Base-by-base conservation (phyloP, 2,113 vertebrate species). In the Noturus placidus region DNA sequence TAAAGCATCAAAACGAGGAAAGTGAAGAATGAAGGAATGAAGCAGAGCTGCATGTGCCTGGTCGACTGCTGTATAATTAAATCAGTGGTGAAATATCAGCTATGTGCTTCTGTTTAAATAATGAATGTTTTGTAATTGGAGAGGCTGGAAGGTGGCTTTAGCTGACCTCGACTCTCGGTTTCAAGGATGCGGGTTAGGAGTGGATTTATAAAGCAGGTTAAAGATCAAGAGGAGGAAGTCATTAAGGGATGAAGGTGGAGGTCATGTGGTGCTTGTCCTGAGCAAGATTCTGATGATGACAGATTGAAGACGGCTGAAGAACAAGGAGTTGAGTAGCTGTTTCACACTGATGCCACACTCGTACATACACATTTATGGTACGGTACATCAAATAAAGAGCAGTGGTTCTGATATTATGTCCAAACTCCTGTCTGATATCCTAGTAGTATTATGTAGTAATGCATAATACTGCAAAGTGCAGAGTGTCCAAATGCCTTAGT, bases 61-160 rank as follows among this genome's bases (percentile, higher is more conserved):
- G 67, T 50, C 42, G 78, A 74, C 38, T 33, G 65, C 67, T 35
- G 86, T 89, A 86, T 89, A 86, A 91, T 90, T 86, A 70, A 87
- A 88, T 89, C 87, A 86, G 86, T 56, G 76, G 76, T 82, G 77
- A 91, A 89, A 92, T 89, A 76, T 74, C 63, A 86, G 69, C 87
- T 87, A 89, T 90, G 90, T 72, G 42, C 70, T 65, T 87, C 74
- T 79, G 74, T 65, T 81, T 89, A 86, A 92, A 87, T 92, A 92
- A 88, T 87, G 80, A 67, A 86, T 90, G 91, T 89, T 90, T 91
- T 92, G 91, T 89, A 92, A 92, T 67, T 38, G 86, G 88, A 92
- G 88, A 90, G 57, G 83, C 33, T 20, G 56, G 72, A 80, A 84
- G 89, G 81, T 57, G 70, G 74, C 52, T 84, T 30, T 76, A 77